A percentile compares a stretch with the other conserved stretches of the same genome.
These are phyloP conservation scores for Clarias magur DNA, from an alignment of 2,113 vertebrate genomes.

Conservation along the genomic window DNA sequence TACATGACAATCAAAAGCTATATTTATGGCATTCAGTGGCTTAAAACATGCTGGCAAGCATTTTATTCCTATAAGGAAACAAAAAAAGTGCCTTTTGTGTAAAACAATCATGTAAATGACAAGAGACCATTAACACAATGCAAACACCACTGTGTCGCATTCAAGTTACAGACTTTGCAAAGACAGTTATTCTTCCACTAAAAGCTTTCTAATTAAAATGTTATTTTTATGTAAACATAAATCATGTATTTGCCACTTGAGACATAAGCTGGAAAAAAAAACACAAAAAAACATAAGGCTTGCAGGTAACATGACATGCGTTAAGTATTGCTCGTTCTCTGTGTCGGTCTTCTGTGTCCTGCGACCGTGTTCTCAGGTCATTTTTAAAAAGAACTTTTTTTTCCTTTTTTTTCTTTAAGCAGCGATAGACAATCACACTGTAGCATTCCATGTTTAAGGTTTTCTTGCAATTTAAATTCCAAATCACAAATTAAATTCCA, in stretches of 20 bases:
- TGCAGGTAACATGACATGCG: conserved; percentile 40
- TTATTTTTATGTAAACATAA: conserved; percentile 42
- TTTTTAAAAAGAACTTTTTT: background rate
- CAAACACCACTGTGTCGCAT: conserved; percentile 29
- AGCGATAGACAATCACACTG: conserved; percentile 18
- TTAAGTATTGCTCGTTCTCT: conserved; percentile 41
- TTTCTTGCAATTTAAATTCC: background rate
- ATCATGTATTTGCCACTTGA: conserved; percentile 27
- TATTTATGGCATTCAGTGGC: conserved; percentile 60
- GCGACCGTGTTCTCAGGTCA: background rate
- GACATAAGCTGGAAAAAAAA: conserved; percentile 30
- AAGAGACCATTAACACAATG: conserved; percentile 30
- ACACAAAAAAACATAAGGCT: conserved; percentile 46
- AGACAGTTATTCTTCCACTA: conserved; percentile 27
- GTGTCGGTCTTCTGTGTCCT: conserved; percentile 16
- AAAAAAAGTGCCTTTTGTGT: conserved; percentile 43
- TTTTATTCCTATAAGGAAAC: conserved; percentile 45
- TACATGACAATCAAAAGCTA: conserved; percentile 62
- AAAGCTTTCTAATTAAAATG: conserved; percentile 22
- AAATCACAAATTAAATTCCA: background rate
- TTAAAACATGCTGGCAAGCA: conserved; percentile 62
- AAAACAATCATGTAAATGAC: conserved; percentile 48
- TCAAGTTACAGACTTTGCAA: conserved; percentile 28
- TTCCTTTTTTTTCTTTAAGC: background rate
- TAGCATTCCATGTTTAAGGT: background rate